Conservation (phyloP, 2,797 vertebrate genomes). For the Sebastes vulpes region DNA sequence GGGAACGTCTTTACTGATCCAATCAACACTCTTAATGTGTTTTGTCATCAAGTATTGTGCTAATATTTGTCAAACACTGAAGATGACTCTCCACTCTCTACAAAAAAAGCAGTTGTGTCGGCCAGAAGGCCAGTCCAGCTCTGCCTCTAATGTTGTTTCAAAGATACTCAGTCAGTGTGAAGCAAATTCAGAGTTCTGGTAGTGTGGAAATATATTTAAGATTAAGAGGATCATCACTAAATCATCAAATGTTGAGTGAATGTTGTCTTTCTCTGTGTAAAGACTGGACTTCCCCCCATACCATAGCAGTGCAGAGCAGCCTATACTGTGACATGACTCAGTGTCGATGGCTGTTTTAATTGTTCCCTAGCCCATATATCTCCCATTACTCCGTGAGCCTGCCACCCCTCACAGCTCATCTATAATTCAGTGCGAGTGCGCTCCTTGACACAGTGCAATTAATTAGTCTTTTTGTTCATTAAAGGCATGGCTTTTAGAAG, state of each 20-base stretch:
- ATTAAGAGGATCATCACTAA: neutral
- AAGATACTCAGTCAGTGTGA: neutral
- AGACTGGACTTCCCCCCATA: neutral
- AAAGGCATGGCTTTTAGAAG: conserved; percentile 74
- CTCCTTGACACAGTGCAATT: conserved; percentile 77
- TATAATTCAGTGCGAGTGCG: conserved; percentile 73
- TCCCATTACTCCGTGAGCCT: conserved; percentile 48
- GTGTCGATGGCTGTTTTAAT: conserved; percentile 1
- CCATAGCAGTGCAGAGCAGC: neutral
- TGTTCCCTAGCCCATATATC: conserved; percentile 30
- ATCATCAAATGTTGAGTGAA: neutral
- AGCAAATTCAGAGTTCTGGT: neutral
- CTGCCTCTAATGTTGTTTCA: no score
- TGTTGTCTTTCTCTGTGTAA: neutral
- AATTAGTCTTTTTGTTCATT: conserved; percentile 85
- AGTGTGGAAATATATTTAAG: no score
- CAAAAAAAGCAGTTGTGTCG: no score
- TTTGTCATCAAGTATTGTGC: no score
- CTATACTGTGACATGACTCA: neutral
- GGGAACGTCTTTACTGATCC: neutral
- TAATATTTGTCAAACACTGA: no score
- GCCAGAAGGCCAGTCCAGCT: no score
- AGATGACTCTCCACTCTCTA: no score
- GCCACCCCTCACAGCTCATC: conserved; percentile 61
- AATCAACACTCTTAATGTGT: no score